Evolutionary conservation across 2,797 vertebrate species (phyloP).

Genomic region (Rallus crepitans): DNA sequence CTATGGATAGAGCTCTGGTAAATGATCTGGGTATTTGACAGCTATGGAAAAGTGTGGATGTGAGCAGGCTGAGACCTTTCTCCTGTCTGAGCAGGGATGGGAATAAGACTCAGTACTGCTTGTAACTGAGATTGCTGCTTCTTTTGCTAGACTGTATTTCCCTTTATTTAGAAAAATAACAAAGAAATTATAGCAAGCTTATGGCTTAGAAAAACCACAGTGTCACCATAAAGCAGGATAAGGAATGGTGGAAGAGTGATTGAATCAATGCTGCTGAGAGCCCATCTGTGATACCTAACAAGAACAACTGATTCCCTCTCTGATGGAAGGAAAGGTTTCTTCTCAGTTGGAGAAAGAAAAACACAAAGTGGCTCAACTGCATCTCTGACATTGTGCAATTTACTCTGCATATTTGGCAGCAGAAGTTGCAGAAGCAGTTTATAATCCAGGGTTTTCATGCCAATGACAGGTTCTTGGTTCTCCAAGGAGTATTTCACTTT

Average conservation of each 20-base stretch:
- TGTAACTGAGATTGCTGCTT: not conserved
- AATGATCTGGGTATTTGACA: not conserved
- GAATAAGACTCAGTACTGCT: not conserved
- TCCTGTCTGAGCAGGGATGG: not conserved
- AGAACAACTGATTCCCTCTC: constrained; percentile 38
- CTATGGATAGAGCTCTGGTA: not conserved
- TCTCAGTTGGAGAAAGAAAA: constrained; percentile 58
- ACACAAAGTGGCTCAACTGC: constrained; percentile 36
- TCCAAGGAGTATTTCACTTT: constrained; percentile 10
- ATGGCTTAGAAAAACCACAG: constrained; percentile 7
- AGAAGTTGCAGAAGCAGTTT: constrained; percentile 69
- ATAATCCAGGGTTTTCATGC: constrained; percentile 49
- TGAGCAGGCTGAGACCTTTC: constrained; percentile 3
- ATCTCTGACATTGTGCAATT: constrained; percentile 65
- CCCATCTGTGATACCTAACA: not conserved
- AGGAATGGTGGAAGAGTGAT: not conserved
- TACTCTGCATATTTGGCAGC: constrained; percentile 70
- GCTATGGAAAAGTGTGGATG: not conserved
- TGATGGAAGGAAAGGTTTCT: constrained; percentile 37
- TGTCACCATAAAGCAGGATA: not conserved
- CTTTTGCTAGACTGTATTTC: not conserved
- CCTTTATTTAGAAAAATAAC: not conserved
- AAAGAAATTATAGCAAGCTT: not conserved
- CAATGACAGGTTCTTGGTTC: constrained; percentile 67
- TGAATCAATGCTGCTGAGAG: not conserved